phyloP scores from a whole-genome alignment of 2,888 invertebrate genomes.

The Galeruca laticollis region DNA sequence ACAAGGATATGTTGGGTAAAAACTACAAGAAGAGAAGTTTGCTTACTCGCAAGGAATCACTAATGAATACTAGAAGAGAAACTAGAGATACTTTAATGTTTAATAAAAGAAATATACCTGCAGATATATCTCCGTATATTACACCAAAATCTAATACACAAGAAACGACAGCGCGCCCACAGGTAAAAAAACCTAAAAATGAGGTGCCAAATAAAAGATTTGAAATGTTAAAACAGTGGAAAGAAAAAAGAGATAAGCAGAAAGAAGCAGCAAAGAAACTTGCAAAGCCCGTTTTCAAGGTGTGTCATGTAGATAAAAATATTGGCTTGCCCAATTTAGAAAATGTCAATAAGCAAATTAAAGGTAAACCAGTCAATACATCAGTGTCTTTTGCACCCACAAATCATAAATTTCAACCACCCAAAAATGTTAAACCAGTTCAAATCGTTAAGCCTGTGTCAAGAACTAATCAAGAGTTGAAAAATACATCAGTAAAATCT shows the following conservation, averaged over 20 bases:
- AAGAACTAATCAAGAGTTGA: neutral
- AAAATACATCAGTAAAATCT: neutral
- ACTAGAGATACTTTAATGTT: constrained; percentile 43
- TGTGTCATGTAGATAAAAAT: constrained; percentile 49
- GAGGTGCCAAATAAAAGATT: constrained; percentile 43
- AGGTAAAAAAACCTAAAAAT: neutral
- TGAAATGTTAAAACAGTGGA: constrained; percentile 58
- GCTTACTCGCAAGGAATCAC: constrained; percentile 27
- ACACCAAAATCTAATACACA: constrained; percentile 32
- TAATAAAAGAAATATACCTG: constrained; percentile 44
- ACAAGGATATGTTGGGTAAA: constrained; percentile 40
- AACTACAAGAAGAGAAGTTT: constrained; percentile 43
- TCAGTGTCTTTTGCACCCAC: constrained; percentile 68
- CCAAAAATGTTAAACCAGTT: constrained; percentile 61
- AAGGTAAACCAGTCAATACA: constrained; percentile 51
- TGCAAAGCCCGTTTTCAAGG: constrained; percentile 60
- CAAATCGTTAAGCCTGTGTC: constrained; percentile 43
- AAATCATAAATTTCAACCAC: constrained; percentile 70
- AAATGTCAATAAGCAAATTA: constrained; percentile 54
- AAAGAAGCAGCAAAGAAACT: constrained; percentile 51
- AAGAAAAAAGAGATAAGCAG: constrained; percentile 53
- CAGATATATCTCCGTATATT: constrained; percentile 43
- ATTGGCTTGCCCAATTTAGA: constrained; percentile 50
- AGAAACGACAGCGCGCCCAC: constrained; percentile 14
- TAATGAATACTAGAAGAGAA: constrained; percentile 37